Base-by-base conservation (phyloP, 1,140 invertebrate genomes). In the Phortica variegata region DNA sequence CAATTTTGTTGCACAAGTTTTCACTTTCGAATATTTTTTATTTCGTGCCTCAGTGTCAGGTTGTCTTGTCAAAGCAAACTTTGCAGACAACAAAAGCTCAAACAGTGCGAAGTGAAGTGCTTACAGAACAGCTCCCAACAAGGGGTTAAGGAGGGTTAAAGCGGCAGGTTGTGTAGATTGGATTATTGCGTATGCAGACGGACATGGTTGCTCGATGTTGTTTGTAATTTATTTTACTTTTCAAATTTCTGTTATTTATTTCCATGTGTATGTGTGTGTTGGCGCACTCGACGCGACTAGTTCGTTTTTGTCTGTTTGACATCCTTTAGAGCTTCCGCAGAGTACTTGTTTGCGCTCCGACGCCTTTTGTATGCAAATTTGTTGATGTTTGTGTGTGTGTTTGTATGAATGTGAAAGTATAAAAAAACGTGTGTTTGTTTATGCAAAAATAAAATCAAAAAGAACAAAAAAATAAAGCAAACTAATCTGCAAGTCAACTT, bases 1-100 rank as follows among this genome's bases (percentile, higher is more conserved):
- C 63, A 66, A 66, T 66, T 66, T 61, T 60, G 65, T 58, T 63
- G 56, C 60, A 68, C 61, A 60, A 58, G 61, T 61, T 60, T 55
- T 58, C 56, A 66, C 53, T 58, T 60, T 62, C 52, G 53, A 62
- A 66, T 68, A 60, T 51, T 65, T 61, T 65, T 63, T 49, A 59
- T 65, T 54, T 50, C 47, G 20, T 48, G 10, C 18, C 13, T 23
- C 21, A 9, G 13, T 33, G 29, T 20, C 32, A 1, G 31, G 34
- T 13, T 21, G 29, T 43, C 47, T 37, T 63, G 57, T 63, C 61
- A 63, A 63, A 63, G 57, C 58, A 65, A 65, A 65, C 54, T 65
- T 65, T 52, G 61, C 61, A 65, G 61, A 65, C 61, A 65, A 65
- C 61, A 65, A 65, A 65, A 65, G 58, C 54, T 12, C 26, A 29